These are phyloP conservation scores for Cryptocheilus praepositus DNA, from an alignment of 2,888 invertebrate genomes.

Conservation along the genomic window DNA sequence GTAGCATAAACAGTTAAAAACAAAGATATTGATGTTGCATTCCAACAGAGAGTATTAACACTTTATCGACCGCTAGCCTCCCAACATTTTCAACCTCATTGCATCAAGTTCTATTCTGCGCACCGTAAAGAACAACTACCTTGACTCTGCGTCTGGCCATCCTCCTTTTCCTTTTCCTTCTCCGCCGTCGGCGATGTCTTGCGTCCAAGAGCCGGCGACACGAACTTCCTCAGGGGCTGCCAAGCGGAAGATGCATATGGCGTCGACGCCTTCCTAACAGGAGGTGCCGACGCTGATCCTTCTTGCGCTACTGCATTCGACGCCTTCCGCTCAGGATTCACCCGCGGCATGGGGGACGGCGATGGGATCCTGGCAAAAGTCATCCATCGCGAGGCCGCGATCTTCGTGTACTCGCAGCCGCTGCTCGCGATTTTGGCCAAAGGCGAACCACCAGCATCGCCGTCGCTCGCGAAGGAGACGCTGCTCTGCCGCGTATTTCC, in stretches of 20 bases:
- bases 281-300: slow-evolving; percentile 17
- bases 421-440: background rate
- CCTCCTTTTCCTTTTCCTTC: slow-evolving; percentile 42
- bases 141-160: slow-evolving; percentile 3
- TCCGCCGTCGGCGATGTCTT: slow-evolving; percentile 1
- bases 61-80: too few relatives aligned
- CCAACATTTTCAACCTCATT: too few relatives aligned
- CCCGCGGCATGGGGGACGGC: slow-evolving; percentile 47
- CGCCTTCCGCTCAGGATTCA: slow-evolving; percentile 42
- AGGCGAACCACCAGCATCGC: too few relatives aligned
- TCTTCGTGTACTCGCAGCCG: slow-evolving; percentile 41
- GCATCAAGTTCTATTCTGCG: background rate
- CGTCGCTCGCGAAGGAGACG: too few relatives aligned
- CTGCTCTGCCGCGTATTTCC: too few relatives aligned
- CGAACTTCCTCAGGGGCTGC: slow-evolving; percentile 56
- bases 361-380: slow-evolving; percentile 57
- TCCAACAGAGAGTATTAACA: too few relatives aligned
- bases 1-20: too few relatives aligned
- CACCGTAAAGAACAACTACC: background rate
- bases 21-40: background rate
- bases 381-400: slow-evolving; percentile 56
- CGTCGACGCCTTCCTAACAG: slow-evolving; percentile 24
- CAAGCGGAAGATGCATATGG: slow-evolving; percentile 26
- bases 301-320: slow-evolving; percentile 18
- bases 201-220: slow-evolving; percentile 13